Evolutionary conservation across 2,113 vertebrate species (phyloP), one percentile per base, ranked within the genome.

Genomic region (Azemiops feae): DNA sequence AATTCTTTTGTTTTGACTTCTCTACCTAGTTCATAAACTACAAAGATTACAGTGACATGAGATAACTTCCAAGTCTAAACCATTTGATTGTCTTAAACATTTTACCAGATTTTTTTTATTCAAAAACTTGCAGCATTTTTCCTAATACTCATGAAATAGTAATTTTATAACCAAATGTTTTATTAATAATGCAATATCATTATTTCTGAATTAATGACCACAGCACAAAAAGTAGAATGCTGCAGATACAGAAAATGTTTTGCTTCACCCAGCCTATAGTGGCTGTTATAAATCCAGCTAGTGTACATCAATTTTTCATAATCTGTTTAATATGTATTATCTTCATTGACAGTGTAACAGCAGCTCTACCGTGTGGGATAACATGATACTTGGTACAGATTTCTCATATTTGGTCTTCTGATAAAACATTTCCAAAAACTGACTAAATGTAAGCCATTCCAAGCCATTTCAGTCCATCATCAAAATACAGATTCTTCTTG

Each of bases 401-500:
- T 97, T 96, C 96, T 97, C 96, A 87, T 97, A 97, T 98, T 98
- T 98, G 98, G 98, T 98, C 97, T 98, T 97, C 93, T 97, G 96
- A 97, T 97, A 98, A 98, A 93, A 97, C 97, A 97, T 96, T 96
- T 97, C 96, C 96, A 88, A 97, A 97, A 97, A 96, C 97, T 96
- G 97, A 97, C 97, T 97, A 97, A 96, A 97, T 96, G 97, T 96
- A 97, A 97, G 95, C 97, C 97, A 97, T 97, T 98, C 96, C 97
- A 97, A 97, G 97, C 97, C 93, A 94, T 97, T 96, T 98, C 97
- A 97, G 97, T 97, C 96, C 97, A 96, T 95, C 95, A 89, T 95
- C 97, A 97, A 97, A 97, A 97, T 96, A 97, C 96, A 96, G 96
- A 93, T 52, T 96, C 95, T 96, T 95, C 97, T 93, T 58, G 0